A percentile compares a stretch with the other conserved stretches of the same genome.
Conservation (phyloP, 1,140 invertebrate species). For the Drosophila athabasca region DNA sequence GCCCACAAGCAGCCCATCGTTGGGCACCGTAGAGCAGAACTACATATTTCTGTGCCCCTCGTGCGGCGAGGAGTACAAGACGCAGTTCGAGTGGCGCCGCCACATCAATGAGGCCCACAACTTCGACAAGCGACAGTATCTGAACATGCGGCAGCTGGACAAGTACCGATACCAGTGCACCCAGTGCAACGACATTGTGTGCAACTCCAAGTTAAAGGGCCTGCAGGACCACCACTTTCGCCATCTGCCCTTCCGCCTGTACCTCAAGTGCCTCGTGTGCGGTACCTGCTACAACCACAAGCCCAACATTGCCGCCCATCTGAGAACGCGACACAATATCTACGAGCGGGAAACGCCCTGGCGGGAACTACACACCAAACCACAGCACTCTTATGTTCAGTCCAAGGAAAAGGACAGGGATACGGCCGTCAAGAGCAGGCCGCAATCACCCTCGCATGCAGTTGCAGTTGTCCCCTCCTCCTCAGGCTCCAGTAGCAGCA, state of each 20-base stretch:
- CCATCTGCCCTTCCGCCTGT: slow-evolving; percentile 70
- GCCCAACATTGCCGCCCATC: slow-evolving; percentile 74
- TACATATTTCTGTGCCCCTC: slow-evolving; percentile 76
- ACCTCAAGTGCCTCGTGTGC: slow-evolving; percentile 74
- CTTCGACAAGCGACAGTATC: slow-evolving; percentile 71
- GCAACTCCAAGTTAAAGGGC: slow-evolving; percentile 76
- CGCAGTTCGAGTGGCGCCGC: slow-evolving; percentile 78
- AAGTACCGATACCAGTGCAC: slow-evolving; percentile 77
- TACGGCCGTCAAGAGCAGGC: neutral
- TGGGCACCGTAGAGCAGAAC: slow-evolving; percentile 62
- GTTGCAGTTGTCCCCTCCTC: slow-evolving; percentile 5
- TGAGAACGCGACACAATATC: slow-evolving; percentile 69
- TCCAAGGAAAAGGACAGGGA: slow-evolving; percentile 37
- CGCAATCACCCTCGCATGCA: neutral
- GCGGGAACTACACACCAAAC: slow-evolving; percentile 36
- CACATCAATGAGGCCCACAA: slow-evolving; percentile 78
- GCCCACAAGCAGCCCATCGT: neutral
- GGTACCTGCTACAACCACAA: slow-evolving; percentile 82
- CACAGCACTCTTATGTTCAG: slow-evolving; percentile 25
- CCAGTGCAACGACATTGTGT: slow-evolving; percentile 71
- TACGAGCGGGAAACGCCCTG: slow-evolving; percentile 46
- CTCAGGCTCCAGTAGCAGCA: slow-evolving; percentile 7
- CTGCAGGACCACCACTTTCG: slow-evolving; percentile 80
- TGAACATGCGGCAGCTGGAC: slow-evolving; percentile 74
- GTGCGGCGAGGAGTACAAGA: slow-evolving; percentile 70